A percentile compares a stretch with the other conserved stretches of the same genome.
Conservation (phyloP, 2,888 invertebrate species). For the Molorchus minor region DNA sequence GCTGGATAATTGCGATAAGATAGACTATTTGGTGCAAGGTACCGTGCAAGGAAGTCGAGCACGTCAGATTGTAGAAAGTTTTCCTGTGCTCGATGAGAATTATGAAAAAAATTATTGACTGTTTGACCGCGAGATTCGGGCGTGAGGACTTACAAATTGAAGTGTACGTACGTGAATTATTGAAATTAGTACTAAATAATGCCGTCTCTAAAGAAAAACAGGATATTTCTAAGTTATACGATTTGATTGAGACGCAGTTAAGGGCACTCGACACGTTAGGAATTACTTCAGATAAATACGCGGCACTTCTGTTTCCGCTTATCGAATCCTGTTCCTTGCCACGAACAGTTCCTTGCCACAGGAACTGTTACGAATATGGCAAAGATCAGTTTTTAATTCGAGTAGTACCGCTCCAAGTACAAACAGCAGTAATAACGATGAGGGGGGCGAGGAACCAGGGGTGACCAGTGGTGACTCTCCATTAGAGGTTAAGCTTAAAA, state of each 20-base stretch:
- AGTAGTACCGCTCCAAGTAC: slow-evolving; percentile 1
- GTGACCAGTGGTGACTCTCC: background rate
- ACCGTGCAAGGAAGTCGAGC: slow-evolving; percentile 35
- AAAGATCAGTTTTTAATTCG: slow-evolving; percentile 23
- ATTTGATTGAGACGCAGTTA: slow-evolving; percentile 48
- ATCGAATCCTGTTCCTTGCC: slow-evolving; percentile 49
- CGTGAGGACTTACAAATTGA: slow-evolving; percentile 46
- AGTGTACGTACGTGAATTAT: slow-evolving; percentile 48
- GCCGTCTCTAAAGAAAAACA: slow-evolving; percentile 22
- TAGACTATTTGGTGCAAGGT: slow-evolving; percentile 41
- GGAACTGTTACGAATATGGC: slow-evolving; percentile 44
- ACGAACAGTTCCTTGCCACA: too few relatives aligned
- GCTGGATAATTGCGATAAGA: slow-evolving; percentile 38
- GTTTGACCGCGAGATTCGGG: slow-evolving; percentile 46
- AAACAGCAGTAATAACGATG: background rate
- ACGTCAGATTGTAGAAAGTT: slow-evolving; percentile 40
- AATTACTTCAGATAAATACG: slow-evolving; percentile 41
- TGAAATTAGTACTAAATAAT: slow-evolving; percentile 46
- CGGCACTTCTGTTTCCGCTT: slow-evolving; percentile 47
- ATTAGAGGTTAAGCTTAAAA: slow-evolving; percentile 11
- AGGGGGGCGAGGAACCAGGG: background rate
- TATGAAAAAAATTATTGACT: slow-evolving; percentile 37
- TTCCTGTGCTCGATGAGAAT: slow-evolving; percentile 34
- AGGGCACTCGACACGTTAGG: slow-evolving; percentile 44
- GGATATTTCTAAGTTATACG: slow-evolving; percentile 36